A percentile compares a stretch with the other conserved stretches of the same genome.
phyloP scores from a whole-genome alignment of 1,140 invertebrate genomes.

The Drosophila rufa region DNA sequence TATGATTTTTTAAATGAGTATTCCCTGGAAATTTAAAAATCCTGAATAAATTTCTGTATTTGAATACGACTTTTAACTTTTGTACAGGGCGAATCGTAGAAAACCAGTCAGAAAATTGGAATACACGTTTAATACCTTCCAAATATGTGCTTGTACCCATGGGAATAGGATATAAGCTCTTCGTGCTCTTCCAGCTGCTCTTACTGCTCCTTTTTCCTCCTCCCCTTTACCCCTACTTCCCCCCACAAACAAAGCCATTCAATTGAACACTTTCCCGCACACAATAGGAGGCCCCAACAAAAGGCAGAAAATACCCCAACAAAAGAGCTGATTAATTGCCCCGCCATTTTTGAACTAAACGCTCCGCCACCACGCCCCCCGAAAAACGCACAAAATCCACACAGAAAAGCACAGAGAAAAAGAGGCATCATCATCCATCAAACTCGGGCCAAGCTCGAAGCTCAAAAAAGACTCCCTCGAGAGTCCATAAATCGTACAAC shows the following conservation, averaged over 20 bases:
- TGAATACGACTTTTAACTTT: not conserved
- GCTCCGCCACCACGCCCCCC: conserved; percentile 8
- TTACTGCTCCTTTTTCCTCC: not conserved
- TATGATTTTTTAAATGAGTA: too few species aligned
- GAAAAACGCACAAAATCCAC: conserved; percentile 2
- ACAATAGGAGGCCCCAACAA: conserved; percentile 9
- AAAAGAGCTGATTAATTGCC: conserved; percentile 48
- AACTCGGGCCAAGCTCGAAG: conserved; percentile 7
- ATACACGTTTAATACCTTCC: not conserved
- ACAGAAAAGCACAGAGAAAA: conserved; percentile 7
- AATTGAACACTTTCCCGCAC: conserved; percentile 27
- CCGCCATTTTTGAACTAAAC: conserved; percentile 31
- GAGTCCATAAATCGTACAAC: conserved; percentile 73
- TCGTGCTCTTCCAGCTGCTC: not conserved
- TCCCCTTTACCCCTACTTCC: not conserved
- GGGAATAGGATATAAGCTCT: not conserved
- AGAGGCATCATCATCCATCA: conserved; percentile 65
- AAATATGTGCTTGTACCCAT: not conserved
- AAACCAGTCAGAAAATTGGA: too few species aligned
- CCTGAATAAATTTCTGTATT: not conserved
- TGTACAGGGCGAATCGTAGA: too few species aligned
- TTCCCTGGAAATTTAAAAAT: not conserved
- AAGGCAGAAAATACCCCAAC: conserved; percentile 7
- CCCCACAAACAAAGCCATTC: conserved; percentile 2
- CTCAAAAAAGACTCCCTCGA: conserved; percentile 11